These are phyloP conservation scores for Proisotoma minuta DNA, from an alignment of 2,888 invertebrate genomes.

Conservation along the genomic window DNA sequence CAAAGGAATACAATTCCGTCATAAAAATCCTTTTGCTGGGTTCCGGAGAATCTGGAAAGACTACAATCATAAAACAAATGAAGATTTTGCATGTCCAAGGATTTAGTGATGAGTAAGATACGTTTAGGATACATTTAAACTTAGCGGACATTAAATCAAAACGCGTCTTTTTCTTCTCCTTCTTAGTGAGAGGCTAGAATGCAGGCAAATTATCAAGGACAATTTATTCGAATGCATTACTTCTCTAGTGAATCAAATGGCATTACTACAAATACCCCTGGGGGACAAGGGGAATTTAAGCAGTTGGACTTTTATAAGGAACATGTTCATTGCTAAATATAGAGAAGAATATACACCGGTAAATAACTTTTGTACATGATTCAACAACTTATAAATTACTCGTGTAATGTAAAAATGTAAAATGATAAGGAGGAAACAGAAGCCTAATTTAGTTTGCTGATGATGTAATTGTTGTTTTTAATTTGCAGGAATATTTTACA, in stretches of 20 bases:
- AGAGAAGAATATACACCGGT: conserved; percentile 35
- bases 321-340: conserved; percentile 37
- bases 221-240: conserved; percentile 73
- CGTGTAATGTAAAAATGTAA: neutral
- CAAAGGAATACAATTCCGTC: conserved; percentile 48
- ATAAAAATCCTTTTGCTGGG: conserved; percentile 49
- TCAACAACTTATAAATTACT: neutral
- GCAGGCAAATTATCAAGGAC: conserved; percentile 56
- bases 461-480: conserved; percentile 1
- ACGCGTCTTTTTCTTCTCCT: neutral
- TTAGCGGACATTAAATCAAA: too few relatives aligned
- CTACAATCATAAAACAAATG: conserved; percentile 82
- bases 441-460: too few relatives aligned
- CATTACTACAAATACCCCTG: conserved; percentile 34
- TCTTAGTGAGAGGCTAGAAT: conserved; percentile 1
- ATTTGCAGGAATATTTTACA: conserved; percentile 66
- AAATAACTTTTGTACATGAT: conserved; percentile 4
- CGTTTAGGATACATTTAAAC: too few relatives aligned
- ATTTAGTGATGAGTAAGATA: conserved; percentile 63
- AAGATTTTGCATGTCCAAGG: conserved; percentile 76
- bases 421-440: too few relatives aligned
- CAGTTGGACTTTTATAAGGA: conserved; percentile 48
- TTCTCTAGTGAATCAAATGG: conserved; percentile 61
- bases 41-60: conserved; percentile 55
- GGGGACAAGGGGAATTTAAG: conserved; percentile 5